Evolutionary conservation across 2,888 invertebrate genomes (phyloP), one percentile per base, ranked within the genome.

Genomic region (Euplexia lucipara): DNA sequence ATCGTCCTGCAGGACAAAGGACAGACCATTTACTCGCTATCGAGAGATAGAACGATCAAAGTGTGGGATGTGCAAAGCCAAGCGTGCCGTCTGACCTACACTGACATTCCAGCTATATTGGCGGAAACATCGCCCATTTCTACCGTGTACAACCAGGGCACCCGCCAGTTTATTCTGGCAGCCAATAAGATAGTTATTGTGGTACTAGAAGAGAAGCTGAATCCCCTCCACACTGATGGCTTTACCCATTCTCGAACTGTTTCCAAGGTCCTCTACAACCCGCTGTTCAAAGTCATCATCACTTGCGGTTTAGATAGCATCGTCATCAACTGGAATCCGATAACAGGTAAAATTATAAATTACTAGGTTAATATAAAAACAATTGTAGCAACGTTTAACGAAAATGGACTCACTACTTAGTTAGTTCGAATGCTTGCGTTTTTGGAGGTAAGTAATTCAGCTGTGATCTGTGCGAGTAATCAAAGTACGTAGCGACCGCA

Each of bases 251-350:
- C 96, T 5, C 95, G 96, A 59, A 96, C 97, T 6, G 96, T 98
- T 44, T 96, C 97, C 12, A 96, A 96, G 37, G 95, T 97, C 7
- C 94, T 98, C 1, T 98, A 98, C 89, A 98, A 98, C 92, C 96
- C 96, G 22, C 95, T 98, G 1, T 98, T 97, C 83, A 96, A 97
- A 86, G 95, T 96, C 72, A 95, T 98, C 72, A 96, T 98, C 59
- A 97, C 98, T 0, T 97, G 97, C 58, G 98, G 98, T 59, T 92
- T 96, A 86, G 98, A 98, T 85, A 98, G 98, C 75, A 97, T 96
- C 72, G 97, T 98, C 66, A 97, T 97, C 78, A 97, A 97, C 32
- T 98, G 98, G 98, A 97, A 98, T 88, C 97, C 97, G 0, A 96
- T 96, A 90, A 96, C 96, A 52, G 97, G 97, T 83, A 69, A 71